phyloP scores from a whole-genome alignment of 2,113 vertebrate species.

The Rousettus leschenaultii region DNA sequence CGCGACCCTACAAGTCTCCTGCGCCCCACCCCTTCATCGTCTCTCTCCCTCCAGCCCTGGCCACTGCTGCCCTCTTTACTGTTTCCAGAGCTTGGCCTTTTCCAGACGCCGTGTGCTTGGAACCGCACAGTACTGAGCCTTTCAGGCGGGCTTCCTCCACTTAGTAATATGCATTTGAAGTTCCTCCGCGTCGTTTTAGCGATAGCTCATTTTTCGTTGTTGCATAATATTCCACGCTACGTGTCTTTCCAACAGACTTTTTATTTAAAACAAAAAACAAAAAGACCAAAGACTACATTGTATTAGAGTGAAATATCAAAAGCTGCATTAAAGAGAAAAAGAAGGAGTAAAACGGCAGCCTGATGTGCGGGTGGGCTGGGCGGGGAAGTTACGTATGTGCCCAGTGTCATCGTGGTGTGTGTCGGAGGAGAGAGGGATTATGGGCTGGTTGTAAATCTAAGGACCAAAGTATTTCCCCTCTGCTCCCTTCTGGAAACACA shows the following conservation, averaged over 20 bases:
- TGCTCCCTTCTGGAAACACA: not conserved
- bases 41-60: not conserved
- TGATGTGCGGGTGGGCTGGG: rapidly evolving
- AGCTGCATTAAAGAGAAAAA: not conserved
- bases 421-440: no score
- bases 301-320: not conserved
- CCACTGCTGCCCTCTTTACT: not conserved
- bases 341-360: not conserved
- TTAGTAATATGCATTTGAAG: not conserved
- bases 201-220: not conserved
- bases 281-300: not conserved
- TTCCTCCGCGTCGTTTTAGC: not conserved
- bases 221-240: not conserved
- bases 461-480: not conserved
- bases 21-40: not conserved
- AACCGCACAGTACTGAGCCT: not conserved
- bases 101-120: not conserved
- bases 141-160: not conserved
- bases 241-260: not conserved
- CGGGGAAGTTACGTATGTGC: not conserved
- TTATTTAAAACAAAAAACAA: not conserved
- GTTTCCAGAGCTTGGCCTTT: not conserved
- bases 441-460: not conserved
- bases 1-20: not conserved
- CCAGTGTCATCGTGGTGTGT: not conserved